Conservation (phyloP, 2,113 vertebrate species). For the Phylloscopus trochilus region DNA sequence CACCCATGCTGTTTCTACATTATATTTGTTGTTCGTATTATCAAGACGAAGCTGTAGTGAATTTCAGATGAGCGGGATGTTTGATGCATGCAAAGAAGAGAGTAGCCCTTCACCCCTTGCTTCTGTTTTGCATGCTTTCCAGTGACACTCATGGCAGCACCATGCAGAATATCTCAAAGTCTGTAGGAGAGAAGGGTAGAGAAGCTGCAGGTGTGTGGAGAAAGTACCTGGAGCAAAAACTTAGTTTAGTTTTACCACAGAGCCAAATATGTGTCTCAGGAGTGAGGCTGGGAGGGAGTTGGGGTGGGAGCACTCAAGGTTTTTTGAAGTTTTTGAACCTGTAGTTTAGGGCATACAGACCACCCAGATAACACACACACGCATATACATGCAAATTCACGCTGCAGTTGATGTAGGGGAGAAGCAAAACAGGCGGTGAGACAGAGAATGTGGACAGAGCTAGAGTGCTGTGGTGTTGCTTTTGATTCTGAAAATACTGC, state of each 20-base stretch:
- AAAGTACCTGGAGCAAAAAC: not conserved
- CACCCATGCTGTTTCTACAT: slow-evolving; percentile 78
- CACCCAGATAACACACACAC: not conserved
- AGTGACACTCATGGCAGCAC: slow-evolving; percentile 58
- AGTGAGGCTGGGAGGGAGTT: not conserved
- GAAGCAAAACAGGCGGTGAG: not conserved
- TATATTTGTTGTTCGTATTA: slow-evolving; percentile 70
- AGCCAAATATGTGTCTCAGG: not conserved
- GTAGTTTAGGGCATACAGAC: not conserved
- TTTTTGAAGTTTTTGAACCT: not conserved
- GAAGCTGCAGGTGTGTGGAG: slow-evolving; percentile 9
- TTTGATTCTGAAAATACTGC: slow-evolving; percentile 1
- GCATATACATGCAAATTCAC: not conserved
- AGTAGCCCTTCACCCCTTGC: slow-evolving; percentile 60
- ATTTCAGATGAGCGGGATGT: slow-evolving; percentile 53
- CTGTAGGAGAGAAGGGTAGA: slow-evolving; percentile 43
- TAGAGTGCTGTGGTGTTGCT: not conserved
- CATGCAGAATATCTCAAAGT: slow-evolving; percentile 28
- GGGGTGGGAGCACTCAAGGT: not conserved
- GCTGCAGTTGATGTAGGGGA: not conserved
- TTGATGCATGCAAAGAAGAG: slow-evolving; percentile 63
- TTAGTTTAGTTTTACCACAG: not conserved
- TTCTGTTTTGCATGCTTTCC: slow-evolving; percentile 71
- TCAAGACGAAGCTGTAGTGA: slow-evolving; percentile 40
- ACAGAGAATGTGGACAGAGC: slow-evolving; percentile 25